Evolutionary conservation across 2,113 vertebrate species (phyloP).

Genomic region (Dicentrarchus labrax): DNA sequence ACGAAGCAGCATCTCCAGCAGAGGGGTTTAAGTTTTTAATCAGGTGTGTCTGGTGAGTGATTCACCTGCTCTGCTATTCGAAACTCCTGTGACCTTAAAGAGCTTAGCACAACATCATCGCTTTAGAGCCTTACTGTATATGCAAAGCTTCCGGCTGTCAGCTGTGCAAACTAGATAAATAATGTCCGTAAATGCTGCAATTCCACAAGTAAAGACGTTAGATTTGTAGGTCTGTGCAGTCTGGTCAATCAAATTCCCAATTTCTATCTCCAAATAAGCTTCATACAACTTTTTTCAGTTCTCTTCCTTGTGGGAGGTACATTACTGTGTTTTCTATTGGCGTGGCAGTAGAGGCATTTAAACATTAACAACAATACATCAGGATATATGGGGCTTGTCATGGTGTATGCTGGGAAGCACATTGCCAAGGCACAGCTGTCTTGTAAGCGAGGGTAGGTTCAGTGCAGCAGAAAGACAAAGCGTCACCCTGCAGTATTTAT

Average conservation of each 20-base stretch:
- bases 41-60: slow-evolving; percentile 72
- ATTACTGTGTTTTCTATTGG: slow-evolving; percentile 72
- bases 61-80: slow-evolving; percentile 72
- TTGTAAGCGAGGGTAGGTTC: slow-evolving; percentile 69
- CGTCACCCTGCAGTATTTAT: slow-evolving; percentile 84
- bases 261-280: slow-evolving; percentile 33
- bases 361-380: slow-evolving; percentile 83
- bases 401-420: slow-evolving; percentile 59
- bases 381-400: slow-evolving; percentile 79
- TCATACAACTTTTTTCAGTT: slow-evolving; percentile 40
- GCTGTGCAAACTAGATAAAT: slow-evolving; percentile 79
- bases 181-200: slow-evolving; percentile 59
- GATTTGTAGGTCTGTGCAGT: slow-evolving; percentile 45
- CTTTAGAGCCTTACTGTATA: slow-evolving; percentile 52
- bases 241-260: slow-evolving; percentile 55
- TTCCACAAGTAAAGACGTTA: slow-evolving; percentile 57
- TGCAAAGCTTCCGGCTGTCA: slow-evolving; percentile 78
- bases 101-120: slow-evolving; percentile 75
- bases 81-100: slow-evolving; percentile 78
- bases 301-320: slow-evolving; percentile 66
- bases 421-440: slow-evolving; percentile 74
- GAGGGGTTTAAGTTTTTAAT: slow-evolving; percentile 75
- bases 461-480: slow-evolving; percentile 80
- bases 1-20: slow-evolving; percentile 52
- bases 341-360: slow-evolving; percentile 76